These are phyloP conservation scores for Toxonevra muliebris DNA, from an alignment of 2,888 invertebrate species.

Conservation along the genomic window DNA sequence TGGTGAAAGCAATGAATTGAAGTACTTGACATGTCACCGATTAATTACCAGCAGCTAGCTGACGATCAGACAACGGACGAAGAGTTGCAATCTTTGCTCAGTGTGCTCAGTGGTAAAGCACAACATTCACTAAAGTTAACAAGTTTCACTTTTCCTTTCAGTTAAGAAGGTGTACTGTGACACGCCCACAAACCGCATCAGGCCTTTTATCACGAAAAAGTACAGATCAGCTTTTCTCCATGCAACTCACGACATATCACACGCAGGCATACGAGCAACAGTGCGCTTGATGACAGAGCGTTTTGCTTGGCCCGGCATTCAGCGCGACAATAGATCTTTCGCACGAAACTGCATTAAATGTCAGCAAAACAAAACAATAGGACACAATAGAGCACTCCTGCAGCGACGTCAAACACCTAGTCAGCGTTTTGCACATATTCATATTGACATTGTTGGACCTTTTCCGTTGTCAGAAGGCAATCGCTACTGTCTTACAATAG, in stretches of 20 bases:
- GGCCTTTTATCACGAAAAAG: conserved; percentile 36
- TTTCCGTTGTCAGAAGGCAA: not conserved
- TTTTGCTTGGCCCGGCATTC: conserved; percentile 47
- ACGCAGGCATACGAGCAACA: conserved; percentile 26
- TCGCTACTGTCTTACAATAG: conserved; percentile 21
- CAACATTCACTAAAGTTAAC: too few species aligned
- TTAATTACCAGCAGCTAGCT: conserved; percentile 32
- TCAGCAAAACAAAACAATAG: conserved; percentile 27
- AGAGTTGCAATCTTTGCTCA: conserved; percentile 29
- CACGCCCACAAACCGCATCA: conserved; percentile 14
- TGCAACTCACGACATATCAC: conserved; percentile 34
- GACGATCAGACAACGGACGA: conserved; percentile 29
- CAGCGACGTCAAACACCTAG: conserved; percentile 4
- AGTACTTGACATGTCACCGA: conserved; percentile 10
- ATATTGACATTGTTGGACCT: not conserved
- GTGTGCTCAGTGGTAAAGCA: too few species aligned
- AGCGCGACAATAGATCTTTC: conserved; percentile 36
- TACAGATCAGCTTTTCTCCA: conserved; percentile 32
- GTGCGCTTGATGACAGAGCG: conserved; percentile 36
- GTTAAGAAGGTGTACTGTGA: conserved; percentile 33
- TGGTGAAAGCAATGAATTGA: conserved; percentile 39
- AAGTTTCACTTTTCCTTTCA: conserved; percentile 3
- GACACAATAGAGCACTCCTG: not conserved
- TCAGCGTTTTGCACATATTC: conserved; percentile 20
- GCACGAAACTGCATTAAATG: conserved; percentile 30